A percentile compares a stretch with the other conserved stretches of the same genome.
Conservation (phyloP, 2,888 invertebrate genomes). For the Sminthurinus aureus region DNA sequence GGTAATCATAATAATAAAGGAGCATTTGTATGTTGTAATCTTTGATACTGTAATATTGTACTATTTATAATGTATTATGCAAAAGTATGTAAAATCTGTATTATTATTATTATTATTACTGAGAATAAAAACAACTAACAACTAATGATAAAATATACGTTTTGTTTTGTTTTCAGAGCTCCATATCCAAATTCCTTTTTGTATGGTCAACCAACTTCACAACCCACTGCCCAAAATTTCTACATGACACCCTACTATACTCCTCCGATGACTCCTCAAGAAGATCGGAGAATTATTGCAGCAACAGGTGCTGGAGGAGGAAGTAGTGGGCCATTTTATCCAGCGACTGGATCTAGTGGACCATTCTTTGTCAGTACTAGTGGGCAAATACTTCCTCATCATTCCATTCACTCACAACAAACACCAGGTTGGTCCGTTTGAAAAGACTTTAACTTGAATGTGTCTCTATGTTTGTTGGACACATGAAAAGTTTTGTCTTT, state of each 20-base stretch:
- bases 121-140: background rate
- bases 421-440: conserved; percentile 58
- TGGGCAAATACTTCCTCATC: conserved; percentile 44
- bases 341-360: conserved; percentile 27
- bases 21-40: background rate
- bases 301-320: conserved; percentile 36
- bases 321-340: conserved; percentile 44
- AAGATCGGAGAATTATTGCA: conserved; percentile 4
- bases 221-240: conserved; percentile 54
- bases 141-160: background rate
- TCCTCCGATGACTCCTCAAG: conserved; percentile 54
- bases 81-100: background rate
- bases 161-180: conserved; percentile 47
- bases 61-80: background rate
- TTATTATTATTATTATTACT: background rate
- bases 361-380: conserved; percentile 46
- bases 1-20: conserved; percentile 41
- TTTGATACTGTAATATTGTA: background rate
- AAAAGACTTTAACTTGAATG: background rate
- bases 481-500: background rate
- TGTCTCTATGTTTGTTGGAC: background rate
- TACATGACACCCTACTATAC: conserved; percentile 59
- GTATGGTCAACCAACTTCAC: conserved; percentile 54
- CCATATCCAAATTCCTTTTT: conserved; percentile 57
- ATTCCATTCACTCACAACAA: conserved; percentile 56